Percentiles rank a stretch among this genome's conserved stretches.
Evolutionary conservation across 2,113 vertebrate genomes (phyloP).

Genomic region (Tor tambroides): DNA sequence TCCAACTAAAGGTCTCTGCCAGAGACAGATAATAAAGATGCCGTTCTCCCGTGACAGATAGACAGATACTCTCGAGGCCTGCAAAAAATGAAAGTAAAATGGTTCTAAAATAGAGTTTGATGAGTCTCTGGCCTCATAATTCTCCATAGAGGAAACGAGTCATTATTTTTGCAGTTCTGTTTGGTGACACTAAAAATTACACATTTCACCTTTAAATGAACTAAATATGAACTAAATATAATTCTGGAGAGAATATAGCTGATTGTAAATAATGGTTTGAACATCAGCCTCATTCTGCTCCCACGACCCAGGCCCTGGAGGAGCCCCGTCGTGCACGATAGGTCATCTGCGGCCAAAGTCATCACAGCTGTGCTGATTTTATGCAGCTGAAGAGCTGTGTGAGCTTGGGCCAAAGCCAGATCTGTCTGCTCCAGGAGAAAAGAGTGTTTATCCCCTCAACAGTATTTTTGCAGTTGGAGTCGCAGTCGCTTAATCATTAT

Average conservation of each 20-base stretch:
- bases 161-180: neutral
- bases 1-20: conserved; percentile 32
- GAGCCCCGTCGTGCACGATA: conserved; percentile 34
- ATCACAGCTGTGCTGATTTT: conserved; percentile 57
- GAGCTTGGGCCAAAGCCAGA: neutral
- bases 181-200: neutral
- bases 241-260: neutral
- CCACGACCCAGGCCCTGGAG: conserved; percentile 53
- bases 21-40: conserved; percentile 32
- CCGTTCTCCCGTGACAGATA: neutral
- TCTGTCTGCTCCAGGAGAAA: conserved; percentile 26
- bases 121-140: conserved; percentile 11
- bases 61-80: neutral
- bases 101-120: neutral
- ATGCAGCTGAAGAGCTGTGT: conserved; percentile 4
- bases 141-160: neutral
- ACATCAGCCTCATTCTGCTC: conserved; percentile 32
- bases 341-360: conserved; percentile 53
- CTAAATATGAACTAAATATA: too few relatives aligned
- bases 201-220: neutral
- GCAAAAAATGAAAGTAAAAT: neutral
- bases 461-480: conserved; percentile 35
- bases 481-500: conserved; percentile 41
- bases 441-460: conserved; percentile 25
- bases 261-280: neutral